Evolutionary conservation across 2,888 invertebrate genomes (phyloP).

Genomic region (Bellardia bayeri): DNA sequence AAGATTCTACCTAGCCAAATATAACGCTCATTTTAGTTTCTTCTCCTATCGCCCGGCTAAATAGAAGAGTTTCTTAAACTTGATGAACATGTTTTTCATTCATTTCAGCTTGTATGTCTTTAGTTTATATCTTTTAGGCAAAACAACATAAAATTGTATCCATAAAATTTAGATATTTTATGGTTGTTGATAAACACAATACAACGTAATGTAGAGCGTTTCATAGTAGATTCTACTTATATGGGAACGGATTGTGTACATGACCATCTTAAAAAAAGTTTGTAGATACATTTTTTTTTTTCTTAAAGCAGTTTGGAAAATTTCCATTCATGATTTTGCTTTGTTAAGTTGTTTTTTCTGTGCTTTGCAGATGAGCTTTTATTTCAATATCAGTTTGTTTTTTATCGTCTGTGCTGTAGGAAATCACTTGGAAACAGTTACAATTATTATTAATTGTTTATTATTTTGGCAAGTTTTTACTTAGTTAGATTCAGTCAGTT

Average conservation of each 20-base stretch:
- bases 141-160: not conserved
- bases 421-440: not conserved
- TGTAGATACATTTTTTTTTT: too few species aligned
- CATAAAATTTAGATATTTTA: not conserved
- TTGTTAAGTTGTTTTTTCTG: not conserved
- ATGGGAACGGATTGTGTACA: not conserved
- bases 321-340: slow-evolving; percentile 11
- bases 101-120: not conserved
- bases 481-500: not conserved
- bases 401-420: not conserved
- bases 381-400: not conserved
- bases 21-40: too few species aligned
- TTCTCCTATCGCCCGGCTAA: too few species aligned
- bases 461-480: not conserved
- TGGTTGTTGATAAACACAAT: not conserved
- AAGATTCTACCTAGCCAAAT: too few species aligned
- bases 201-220: not conserved
- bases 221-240: not conserved
- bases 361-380: not conserved
- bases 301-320: not conserved
- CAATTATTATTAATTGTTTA: not conserved
- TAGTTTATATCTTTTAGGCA: not conserved
- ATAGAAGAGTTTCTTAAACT: too few species aligned
- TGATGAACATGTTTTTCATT: not conserved
- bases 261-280: too few species aligned